Conservation (phyloP, 2,113 vertebrate species). For the Microtus ochrogaster region DNA sequence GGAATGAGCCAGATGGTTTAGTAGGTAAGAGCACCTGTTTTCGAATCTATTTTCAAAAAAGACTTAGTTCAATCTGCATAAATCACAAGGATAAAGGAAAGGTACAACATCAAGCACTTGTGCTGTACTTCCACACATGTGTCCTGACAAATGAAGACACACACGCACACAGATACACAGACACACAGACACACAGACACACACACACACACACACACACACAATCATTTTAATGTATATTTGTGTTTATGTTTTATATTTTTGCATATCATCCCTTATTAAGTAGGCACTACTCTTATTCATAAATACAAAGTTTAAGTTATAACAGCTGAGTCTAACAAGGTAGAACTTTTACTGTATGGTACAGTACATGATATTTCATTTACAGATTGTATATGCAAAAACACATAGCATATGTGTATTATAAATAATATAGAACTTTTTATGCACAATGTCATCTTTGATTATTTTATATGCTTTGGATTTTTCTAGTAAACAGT, state of each 20-base stretch:
- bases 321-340: not conserved
- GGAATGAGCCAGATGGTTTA: not conserved
- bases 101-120: not conserved
- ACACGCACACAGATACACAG: no score
- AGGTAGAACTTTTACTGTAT: not conserved
- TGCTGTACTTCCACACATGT: not conserved
- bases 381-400: not conserved
- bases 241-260: not conserved
- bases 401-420: not conserved
- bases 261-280: not conserved
- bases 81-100: not conserved
- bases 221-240: not conserved
- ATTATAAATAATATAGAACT: not conserved
- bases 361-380: not conserved
- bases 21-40: not conserved
- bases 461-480: not conserved
- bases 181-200: no score
- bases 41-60: not conserved
- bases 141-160: not conserved
- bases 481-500: not conserved
- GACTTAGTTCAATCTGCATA: not conserved
- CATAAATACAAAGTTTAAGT: not conserved
- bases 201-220: rapidly evolving
- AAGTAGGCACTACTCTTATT: not conserved
- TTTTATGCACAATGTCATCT: not conserved